A percentile compares a stretch with the other conserved stretches of the same genome.
phyloP scores from a whole-genome alignment of 2,888 invertebrate species.

The Nomada ferruginata region DNA sequence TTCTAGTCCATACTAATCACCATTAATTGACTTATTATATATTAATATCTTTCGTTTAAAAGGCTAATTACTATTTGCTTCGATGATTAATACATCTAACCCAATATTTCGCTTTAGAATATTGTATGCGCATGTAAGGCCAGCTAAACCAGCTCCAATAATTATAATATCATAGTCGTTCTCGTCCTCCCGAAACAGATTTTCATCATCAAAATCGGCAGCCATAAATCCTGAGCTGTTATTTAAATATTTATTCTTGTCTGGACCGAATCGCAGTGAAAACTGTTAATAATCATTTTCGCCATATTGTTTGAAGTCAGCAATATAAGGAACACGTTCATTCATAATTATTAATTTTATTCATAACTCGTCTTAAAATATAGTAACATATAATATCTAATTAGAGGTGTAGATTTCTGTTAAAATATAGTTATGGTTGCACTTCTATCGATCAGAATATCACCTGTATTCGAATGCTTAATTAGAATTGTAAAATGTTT shows the following conservation, averaged over 20 bases:
- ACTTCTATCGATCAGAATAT: not conserved
- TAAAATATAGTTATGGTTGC: not conserved
- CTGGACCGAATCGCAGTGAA: not conserved
- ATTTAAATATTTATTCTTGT: not conserved
- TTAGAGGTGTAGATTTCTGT: not conserved
- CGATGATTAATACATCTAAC: slow-evolving; percentile 72
- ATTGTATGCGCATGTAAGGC: slow-evolving; percentile 74
- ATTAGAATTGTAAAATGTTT: not conserved
- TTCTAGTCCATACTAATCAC: not conserved
- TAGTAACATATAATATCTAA: not conserved
- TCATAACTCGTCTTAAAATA: not conserved
- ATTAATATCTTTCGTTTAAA: not conserved
- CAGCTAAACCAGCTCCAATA: slow-evolving; percentile 76
- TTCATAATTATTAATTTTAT: not conserved
- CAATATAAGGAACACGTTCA: not conserved
- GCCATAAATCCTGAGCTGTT: not conserved
- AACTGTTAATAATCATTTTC: not conserved
- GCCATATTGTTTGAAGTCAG: slow-evolving; percentile 17
- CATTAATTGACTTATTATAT: no score
- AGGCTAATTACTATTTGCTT: slow-evolving; percentile 69
- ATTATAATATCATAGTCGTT: slow-evolving; percentile 75
- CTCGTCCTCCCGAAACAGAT: slow-evolving; percentile 34
- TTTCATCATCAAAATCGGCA: slow-evolving; percentile 31
- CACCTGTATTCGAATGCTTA: not conserved
- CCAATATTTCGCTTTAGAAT: slow-evolving; percentile 70